These are phyloP conservation scores for Rhinoraja longicauda DNA, from an alignment of 2,797 vertebrate genomes.

Conservation along the genomic window DNA sequence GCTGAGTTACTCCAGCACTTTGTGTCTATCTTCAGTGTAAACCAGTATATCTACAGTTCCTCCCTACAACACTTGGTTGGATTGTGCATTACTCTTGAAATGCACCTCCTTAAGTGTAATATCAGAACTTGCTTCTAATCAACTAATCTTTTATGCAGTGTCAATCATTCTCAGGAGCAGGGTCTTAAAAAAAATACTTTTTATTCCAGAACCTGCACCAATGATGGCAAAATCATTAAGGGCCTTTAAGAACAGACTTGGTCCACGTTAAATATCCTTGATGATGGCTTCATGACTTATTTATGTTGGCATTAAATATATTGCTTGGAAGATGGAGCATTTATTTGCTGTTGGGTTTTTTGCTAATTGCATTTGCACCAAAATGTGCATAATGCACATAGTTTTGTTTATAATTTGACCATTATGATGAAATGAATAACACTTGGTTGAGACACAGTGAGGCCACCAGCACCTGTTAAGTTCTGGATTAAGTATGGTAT, in stretches of 20 bases:
- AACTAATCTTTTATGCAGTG: background rate
- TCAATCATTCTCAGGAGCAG: background rate
- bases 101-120: too few species aligned
- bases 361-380: background rate
- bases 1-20: too few species aligned
- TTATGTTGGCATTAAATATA: background rate
- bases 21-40: too few species aligned
- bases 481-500: background rate
- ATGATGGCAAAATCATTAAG: slow-evolving; percentile 81
- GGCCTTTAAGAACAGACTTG: slow-evolving; percentile 66
- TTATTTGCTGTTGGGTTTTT: slow-evolving; percentile 1
- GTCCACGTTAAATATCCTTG: slow-evolving; percentile 54
- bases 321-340: background rate
- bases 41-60: too few species aligned
- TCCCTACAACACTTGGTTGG: too few species aligned
- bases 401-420: background rate
- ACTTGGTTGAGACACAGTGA: too few species aligned
- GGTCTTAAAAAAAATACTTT: background rate
- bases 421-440: too few species aligned
- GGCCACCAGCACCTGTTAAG: background rate
- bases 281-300: background rate
- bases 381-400: background rate
- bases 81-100: too few species aligned
- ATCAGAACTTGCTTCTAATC: too few species aligned
- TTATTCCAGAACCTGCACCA: slow-evolving; percentile 67